Evolutionary conservation across 2,888 invertebrate species (phyloP).

Genomic region (Disparrhopalites patrizii): DNA sequence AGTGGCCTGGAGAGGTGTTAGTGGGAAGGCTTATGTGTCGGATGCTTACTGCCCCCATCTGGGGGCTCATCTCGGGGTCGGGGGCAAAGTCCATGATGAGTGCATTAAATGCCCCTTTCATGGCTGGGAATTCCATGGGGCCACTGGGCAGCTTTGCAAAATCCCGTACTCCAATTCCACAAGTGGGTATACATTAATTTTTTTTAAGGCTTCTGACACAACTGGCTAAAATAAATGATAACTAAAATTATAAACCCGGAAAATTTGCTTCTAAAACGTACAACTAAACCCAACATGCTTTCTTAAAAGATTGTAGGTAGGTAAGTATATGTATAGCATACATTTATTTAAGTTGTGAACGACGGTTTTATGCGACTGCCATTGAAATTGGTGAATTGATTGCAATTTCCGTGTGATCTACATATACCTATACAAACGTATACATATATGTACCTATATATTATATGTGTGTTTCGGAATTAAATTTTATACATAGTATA

Average conservation of each 20-base stretch:
- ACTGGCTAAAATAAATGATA: constrained; percentile 63
- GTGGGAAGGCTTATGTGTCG: constrained; percentile 63
- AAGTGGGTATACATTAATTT: constrained; percentile 48
- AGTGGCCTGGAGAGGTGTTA: constrained; percentile 64
- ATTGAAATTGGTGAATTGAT: too few relatives aligned
- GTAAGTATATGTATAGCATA: too few relatives aligned
- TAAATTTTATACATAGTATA: not conserved
- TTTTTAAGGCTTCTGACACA: constrained; percentile 60
- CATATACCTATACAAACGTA: too few relatives aligned
- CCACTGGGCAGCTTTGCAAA: constrained; percentile 66
- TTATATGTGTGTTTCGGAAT: not conserved
- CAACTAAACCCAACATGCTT: too few relatives aligned
- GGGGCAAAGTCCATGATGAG: constrained; percentile 65
- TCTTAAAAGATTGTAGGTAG: too few relatives aligned
- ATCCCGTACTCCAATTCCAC: constrained; percentile 63
- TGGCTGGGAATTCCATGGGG: constrained; percentile 73
- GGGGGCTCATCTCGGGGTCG: constrained; percentile 79
- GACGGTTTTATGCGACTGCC: too few relatives aligned
- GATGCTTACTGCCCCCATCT: constrained; percentile 88
- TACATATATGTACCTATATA: too few relatives aligned
- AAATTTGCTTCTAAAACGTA: too few relatives aligned
- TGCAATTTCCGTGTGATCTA: too few relatives aligned
- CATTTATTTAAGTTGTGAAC: too few relatives aligned
- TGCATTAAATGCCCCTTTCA: constrained; percentile 88
- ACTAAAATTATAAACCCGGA: too few relatives aligned